phyloP scores from a whole-genome alignment of 2,888 invertebrate species.

The Aethes cnicana region DNA sequence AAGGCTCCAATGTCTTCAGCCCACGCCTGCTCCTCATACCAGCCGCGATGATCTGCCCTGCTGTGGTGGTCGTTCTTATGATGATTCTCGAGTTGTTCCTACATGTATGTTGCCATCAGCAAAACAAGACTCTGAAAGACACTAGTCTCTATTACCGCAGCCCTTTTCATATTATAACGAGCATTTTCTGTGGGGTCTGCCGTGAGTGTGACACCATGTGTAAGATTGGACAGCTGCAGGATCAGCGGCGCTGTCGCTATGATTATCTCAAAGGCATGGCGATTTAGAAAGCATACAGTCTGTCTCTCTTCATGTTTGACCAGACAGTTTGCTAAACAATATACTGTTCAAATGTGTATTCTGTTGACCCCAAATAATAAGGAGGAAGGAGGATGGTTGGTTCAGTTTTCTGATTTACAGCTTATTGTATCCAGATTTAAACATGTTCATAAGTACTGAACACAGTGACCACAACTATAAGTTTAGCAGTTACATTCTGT shows the following conservation, averaged over 20 bases:
- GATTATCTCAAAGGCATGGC: slow-evolving; percentile 63
- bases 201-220: slow-evolving; percentile 84
- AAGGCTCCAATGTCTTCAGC: slow-evolving; percentile 65
- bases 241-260: slow-evolving; percentile 77
- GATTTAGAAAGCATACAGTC: slow-evolving; percentile 33
- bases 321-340: too few relatives aligned
- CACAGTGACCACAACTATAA: too few relatives aligned
- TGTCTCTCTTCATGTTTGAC: too few relatives aligned
- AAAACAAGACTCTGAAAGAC: slow-evolving; percentile 83
- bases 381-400: too few relatives aligned
- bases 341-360: too few relatives aligned
- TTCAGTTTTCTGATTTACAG: too few relatives aligned
- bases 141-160: slow-evolving; percentile 85
- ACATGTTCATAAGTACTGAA: too few relatives aligned
- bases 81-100: slow-evolving; percentile 83
- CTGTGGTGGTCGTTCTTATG: slow-evolving; percentile 74
- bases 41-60: slow-evolving; percentile 82
- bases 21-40: slow-evolving; percentile 83
- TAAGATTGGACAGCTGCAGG: slow-evolving; percentile 85
- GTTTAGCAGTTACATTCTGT: too few relatives aligned
- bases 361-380: too few relatives aligned
- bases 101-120: slow-evolving; percentile 86
- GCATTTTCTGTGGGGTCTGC: slow-evolving; percentile 87
- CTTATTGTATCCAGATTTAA: too few relatives aligned
- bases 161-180: slow-evolving; percentile 85